Evolutionary conservation across 1,140 invertebrate genomes (phyloP).

Genomic region (Drosophila punjabiensis): DNA sequence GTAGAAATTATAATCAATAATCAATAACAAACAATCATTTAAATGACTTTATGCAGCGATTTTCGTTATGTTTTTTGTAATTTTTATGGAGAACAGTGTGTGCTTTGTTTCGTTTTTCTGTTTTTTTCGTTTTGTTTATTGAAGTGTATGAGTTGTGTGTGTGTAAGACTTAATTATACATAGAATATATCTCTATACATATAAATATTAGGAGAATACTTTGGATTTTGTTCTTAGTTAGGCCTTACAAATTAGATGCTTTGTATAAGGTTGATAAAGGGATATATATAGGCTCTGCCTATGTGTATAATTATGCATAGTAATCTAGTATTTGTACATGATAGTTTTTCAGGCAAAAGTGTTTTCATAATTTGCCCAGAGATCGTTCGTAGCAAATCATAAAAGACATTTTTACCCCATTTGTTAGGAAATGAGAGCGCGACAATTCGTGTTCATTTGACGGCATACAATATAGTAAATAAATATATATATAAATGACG

Average conservation of each 20-base stretch:
- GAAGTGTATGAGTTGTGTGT: slow-evolving; percentile 62
- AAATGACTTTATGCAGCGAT: slow-evolving; percentile 22
- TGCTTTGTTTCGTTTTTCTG: slow-evolving; percentile 35
- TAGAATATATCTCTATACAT: slow-evolving; percentile 63
- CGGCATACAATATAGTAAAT: slow-evolving; percentile 6
- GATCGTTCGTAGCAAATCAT: slow-evolving; percentile 65
- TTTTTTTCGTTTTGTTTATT: slow-evolving; percentile 49
- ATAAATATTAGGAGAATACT: slow-evolving; percentile 82
- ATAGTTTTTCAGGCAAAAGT: slow-evolving; percentile 70
- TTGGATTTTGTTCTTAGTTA: slow-evolving; percentile 77
- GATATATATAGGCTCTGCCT: slow-evolving; percentile 69
- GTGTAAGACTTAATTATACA: slow-evolving; percentile 57
- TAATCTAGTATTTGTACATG: slow-evolving; percentile 73
- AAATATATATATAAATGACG: slow-evolving; percentile 2
- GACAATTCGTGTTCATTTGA: slow-evolving; percentile 54
- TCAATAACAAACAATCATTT: slow-evolving; percentile 55
- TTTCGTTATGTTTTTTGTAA: slow-evolving; percentile 16
- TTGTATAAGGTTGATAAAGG: slow-evolving; percentile 43
- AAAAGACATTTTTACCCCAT: slow-evolving; percentile 53
- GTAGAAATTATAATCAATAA: slow-evolving; percentile 46
- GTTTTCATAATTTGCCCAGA: slow-evolving; percentile 63
- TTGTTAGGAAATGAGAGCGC: slow-evolving; percentile 40
- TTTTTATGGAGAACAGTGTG: slow-evolving; percentile 16
- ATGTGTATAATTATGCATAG: slow-evolving; percentile 54
- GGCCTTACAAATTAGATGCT: slow-evolving; percentile 58